Conservation (phyloP, 2,113 vertebrate genomes). For the Sminthopsis crassicaudata region DNA sequence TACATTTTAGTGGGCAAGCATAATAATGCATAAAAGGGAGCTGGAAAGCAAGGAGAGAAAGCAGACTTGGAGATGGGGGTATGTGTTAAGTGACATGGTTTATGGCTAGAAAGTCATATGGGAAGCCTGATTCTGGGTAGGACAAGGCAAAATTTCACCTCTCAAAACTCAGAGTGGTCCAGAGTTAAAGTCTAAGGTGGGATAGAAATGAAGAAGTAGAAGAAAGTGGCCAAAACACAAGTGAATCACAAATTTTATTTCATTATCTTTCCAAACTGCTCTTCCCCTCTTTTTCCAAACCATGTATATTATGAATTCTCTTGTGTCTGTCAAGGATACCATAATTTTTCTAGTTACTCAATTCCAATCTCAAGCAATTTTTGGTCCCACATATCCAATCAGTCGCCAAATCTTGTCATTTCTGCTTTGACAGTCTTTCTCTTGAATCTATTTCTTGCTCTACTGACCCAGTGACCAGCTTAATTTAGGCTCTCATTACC, state of each 20-base stretch:
- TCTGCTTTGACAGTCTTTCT: background rate
- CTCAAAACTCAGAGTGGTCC: background rate
- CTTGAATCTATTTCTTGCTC: background rate
- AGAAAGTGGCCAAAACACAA: background rate
- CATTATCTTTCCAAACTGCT: background rate
- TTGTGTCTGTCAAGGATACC: background rate
- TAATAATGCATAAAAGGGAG: background rate
- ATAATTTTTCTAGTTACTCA: background rate
- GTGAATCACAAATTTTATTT: background rate
- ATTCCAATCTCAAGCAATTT: background rate
- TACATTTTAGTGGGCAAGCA: background rate
- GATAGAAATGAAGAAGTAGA: background rate
- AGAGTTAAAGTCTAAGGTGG: background rate
- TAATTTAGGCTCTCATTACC: background rate
- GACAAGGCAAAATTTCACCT: background rate
- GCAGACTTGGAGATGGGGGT: background rate
- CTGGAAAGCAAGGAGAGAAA: background rate
- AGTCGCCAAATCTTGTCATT: background rate
- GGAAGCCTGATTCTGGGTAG: background rate
- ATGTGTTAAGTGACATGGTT: background rate
- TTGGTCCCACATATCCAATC: background rate
- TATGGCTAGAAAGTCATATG: background rate
- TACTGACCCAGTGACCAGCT: background rate
- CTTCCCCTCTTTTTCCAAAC: background rate
- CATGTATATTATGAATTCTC: background rate